These are phyloP conservation scores for Notechis scutatus DNA, from an alignment of 2,113 vertebrate genomes.

Conservation along the genomic window DNA sequence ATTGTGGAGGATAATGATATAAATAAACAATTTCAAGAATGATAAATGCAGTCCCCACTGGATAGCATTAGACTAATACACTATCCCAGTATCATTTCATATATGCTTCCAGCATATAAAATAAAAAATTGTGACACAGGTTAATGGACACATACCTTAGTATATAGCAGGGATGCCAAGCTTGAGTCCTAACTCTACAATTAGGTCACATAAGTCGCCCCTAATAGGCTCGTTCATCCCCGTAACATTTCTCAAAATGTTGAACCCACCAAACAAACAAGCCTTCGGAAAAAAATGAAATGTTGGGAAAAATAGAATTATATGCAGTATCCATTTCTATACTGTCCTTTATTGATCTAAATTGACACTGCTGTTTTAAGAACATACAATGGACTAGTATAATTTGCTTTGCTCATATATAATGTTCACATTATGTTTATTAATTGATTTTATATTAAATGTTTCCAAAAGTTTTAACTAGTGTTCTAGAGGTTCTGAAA, in stretches of 20 bases:
- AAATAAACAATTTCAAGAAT: background rate
- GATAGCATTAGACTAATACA: background rate
- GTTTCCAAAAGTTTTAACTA: background rate
- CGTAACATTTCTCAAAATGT: background rate
- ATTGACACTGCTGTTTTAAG: background rate
- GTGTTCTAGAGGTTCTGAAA: background rate
- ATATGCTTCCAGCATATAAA: background rate
- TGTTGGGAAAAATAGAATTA: background rate
- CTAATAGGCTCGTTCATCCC: background rate
- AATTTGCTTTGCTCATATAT: background rate
- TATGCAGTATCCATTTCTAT: background rate
- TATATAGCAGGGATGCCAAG: background rate
- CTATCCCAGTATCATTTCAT: background rate
- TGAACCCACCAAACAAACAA: background rate
- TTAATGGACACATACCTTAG: background rate
- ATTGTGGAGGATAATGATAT: background rate
- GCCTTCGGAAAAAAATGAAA: background rate
- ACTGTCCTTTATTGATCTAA: background rate
- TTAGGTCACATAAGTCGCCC: background rate
- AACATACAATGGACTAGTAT: background rate
- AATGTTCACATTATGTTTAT: background rate
- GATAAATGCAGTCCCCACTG: background rate
- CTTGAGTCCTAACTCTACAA: background rate
- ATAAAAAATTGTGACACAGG: background rate
- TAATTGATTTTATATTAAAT: background rate